Evolutionary conservation across 64 coral and sea anemone genomes (phyloP), one percentile per base, ranked within the genome.

Genomic region (Montipora sp.): DNA sequence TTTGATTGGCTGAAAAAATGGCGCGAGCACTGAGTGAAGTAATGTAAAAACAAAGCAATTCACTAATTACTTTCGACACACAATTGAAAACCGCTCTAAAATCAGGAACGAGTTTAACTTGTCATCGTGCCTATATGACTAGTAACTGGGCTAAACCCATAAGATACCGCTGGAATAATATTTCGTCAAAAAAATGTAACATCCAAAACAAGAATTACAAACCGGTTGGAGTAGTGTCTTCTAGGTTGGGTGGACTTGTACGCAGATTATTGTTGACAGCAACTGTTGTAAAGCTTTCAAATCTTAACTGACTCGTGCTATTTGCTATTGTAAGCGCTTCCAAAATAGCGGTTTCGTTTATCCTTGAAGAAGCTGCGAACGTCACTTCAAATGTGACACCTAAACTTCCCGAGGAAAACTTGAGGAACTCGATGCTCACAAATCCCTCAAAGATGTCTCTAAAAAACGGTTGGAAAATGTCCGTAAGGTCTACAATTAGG

Each of bases 371-470:
- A 7, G 63, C 27, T 43, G 16, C 61, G 19, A 85, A 85, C 49
- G 45, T 4, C 21, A 72, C 8, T 1, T 85, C 82, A 72, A 71
- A 85, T 2, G 21, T 68, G 9, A 12, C 46, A 3, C 61, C 66
- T 23, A 72, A 19, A 85, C 82, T 85, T 50, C 82, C 82, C 2
- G 44, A 2, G 45, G 20, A 71, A 85, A 85, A 85, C 15, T 36
- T 3, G 4, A 3, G 7, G 65, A 23, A 85, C 7, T 3, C 50
- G 36, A 85, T 67, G 3, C 10, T 27, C 19, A 85, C 5, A 7
- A 71, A 14, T 3, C 66, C 14, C 2, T 3, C 2, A 71, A 85
- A 72, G 45, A 3, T 49, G 7, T 6, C n/a, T 10, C n/a, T 50
- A 8, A 85, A 85, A 46, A 85, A 85, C 2, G 43, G 61, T 71